Percentiles rank a stretch among this genome's conserved stretches.
These are phyloP conservation scores for Sphaerophoria rueppellii DNA, from an alignment of 2,888 invertebrate genomes.

Conservation along the genomic window DNA sequence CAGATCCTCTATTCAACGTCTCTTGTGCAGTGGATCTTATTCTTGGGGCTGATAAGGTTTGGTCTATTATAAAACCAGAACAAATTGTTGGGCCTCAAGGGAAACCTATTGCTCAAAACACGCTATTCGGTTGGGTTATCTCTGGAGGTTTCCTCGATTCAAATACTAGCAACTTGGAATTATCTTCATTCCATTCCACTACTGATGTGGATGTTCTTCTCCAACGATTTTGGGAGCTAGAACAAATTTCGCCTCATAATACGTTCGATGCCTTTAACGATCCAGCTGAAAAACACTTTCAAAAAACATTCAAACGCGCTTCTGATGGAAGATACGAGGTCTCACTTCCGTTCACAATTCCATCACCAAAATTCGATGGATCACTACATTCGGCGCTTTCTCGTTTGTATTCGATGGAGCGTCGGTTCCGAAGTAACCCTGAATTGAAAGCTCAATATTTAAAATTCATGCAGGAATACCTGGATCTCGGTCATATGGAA, in stretches of 20 bases:
- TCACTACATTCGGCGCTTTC: slow-evolving; percentile 26
- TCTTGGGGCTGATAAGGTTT: slow-evolving; percentile 59
- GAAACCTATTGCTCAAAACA: slow-evolving; percentile 52
- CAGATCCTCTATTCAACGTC: slow-evolving; percentile 62
- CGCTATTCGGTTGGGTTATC: slow-evolving; percentile 64
- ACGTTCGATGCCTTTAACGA: slow-evolving; percentile 38
- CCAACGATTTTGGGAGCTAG: slow-evolving; percentile 52
- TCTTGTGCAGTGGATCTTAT: slow-evolving; percentile 57
- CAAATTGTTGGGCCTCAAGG: slow-evolving; percentile 22
- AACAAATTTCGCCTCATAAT: slow-evolving; percentile 52
- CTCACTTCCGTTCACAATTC: slow-evolving; percentile 40
- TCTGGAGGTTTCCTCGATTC: slow-evolving; percentile 34
- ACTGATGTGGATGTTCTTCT: slow-evolving; percentile 45
- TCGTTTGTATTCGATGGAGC: slow-evolving; percentile 30
- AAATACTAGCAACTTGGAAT: neutral
- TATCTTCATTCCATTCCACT: slow-evolving; percentile 5
- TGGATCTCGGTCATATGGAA: slow-evolving; percentile 31
- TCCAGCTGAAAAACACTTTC: slow-evolving; percentile 43
- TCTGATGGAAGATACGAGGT: slow-evolving; percentile 51
- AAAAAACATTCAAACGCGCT: slow-evolving; percentile 26
- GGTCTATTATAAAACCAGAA: slow-evolving; percentile 52
- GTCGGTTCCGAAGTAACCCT: slow-evolving; percentile 11
- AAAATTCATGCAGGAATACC: slow-evolving; percentile 36
- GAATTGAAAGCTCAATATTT: neutral
- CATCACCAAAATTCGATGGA: slow-evolving; percentile 25